Conservation (phyloP, 64 coral and sea anemone species). For the Dendronephthya gigantea region DNA sequence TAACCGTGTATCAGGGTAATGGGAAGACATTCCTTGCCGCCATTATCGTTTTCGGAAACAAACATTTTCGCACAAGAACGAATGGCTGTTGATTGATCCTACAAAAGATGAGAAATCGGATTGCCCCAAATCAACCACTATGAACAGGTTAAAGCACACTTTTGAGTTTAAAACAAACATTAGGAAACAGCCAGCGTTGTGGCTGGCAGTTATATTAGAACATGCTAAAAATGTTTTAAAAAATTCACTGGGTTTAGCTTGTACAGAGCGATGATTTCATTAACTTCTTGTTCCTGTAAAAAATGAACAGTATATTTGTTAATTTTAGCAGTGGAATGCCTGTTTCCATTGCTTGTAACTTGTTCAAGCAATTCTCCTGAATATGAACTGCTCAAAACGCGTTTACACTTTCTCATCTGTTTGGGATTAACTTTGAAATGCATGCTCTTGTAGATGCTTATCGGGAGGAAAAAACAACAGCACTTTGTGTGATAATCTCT, state of each 20-base stretch:
- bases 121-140: neutral
- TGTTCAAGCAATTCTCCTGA: too few species aligned
- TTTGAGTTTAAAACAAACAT: too few species aligned
- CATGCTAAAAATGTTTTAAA: neutral
- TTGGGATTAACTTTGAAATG: too few species aligned
- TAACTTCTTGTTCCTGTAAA: constrained; percentile 41
- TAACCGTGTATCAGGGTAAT: neutral
- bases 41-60: neutral
- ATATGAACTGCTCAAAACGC: too few species aligned
- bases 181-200: too few species aligned
- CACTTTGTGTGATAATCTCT: neutral
- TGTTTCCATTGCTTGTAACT: too few species aligned
- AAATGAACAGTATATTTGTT: neutral
- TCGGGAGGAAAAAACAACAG: neutral
- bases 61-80: constrained; percentile 74
- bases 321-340: too few species aligned
- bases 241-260: constrained; percentile 53
- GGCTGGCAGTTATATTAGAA: neutral
- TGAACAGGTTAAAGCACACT: too few species aligned
- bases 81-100: constrained; percentile 86
- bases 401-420: too few species aligned
- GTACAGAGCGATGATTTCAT: constrained; percentile 50
- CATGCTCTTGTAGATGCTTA: too few species aligned
- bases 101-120: neutral
- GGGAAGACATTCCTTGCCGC: neutral